A percentile compares a stretch with the other conserved stretches of the same genome.
These are phyloP conservation scores for Luperina nickerlii DNA, from an alignment of 2,888 invertebrate species.

Conservation along the genomic window DNA sequence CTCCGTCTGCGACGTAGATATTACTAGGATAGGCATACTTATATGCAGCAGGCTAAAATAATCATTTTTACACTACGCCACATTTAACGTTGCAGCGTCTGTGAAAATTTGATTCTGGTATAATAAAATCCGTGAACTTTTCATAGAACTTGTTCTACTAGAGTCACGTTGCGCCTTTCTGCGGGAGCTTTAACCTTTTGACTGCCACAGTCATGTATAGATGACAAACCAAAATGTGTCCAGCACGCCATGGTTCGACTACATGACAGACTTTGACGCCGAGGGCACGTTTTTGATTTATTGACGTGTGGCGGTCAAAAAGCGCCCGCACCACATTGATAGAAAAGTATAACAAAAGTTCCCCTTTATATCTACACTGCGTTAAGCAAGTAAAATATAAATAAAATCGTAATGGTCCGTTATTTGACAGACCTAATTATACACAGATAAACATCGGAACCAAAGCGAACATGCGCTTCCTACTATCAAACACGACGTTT, in stretches of 20 bases:
- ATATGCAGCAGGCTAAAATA: not conserved
- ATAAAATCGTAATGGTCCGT: not conserved
- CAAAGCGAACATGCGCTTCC: not conserved
- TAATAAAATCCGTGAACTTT: not conserved
- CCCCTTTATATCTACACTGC: no score
- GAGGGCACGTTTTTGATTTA: no score
- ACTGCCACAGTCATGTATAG: no score
- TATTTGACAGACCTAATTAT: not conserved
- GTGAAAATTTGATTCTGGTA: not conserved
- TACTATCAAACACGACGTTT: slow-evolving; percentile 9
- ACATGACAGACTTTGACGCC: no score
- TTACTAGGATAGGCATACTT: not conserved
- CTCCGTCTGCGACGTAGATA: not conserved
- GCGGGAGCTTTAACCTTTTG: no score
- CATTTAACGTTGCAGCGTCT: no score
- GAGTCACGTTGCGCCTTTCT: not conserved
- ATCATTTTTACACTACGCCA: not conserved
- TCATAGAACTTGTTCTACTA: not conserved
- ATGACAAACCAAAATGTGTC: no score
- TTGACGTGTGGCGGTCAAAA: no score
- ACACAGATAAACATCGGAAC: not conserved
- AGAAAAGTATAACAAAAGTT: no score
- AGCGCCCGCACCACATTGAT: no score
- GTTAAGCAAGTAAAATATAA: not conserved
- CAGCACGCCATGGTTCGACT: no score